A percentile compares a stretch with the other conserved stretches of the same genome.
phyloP scores from a whole-genome alignment of 2,797 vertebrate genomes.

The Nyctibius grandis region DNA sequence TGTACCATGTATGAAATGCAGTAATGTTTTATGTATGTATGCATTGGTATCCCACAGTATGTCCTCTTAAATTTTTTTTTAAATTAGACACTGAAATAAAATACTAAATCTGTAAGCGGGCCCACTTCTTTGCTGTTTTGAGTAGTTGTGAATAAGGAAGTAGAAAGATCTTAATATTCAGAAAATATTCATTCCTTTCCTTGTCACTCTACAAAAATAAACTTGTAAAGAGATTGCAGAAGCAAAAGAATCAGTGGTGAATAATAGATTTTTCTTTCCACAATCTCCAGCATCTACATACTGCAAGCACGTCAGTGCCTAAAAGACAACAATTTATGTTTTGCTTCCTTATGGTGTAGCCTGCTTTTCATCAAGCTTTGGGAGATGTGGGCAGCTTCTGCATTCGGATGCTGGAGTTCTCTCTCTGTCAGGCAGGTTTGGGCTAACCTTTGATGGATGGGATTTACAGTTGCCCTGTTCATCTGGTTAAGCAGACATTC shows the following conservation, averaged over 20 bases:
- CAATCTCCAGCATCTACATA: neutral
- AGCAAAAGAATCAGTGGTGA: slow-evolving; percentile 17
- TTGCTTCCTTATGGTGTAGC: neutral
- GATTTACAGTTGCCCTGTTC: neutral
- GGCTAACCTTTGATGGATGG: neutral
- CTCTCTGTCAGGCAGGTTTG: neutral
- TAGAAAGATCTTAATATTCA: neutral
- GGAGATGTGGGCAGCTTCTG: neutral
- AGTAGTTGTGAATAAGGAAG: neutral
- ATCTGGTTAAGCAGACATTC: neutral
- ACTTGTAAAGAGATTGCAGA: neutral
- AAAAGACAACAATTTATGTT: neutral
- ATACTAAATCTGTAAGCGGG: neutral
- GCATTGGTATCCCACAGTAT: neutral
- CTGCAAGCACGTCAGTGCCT: neutral
- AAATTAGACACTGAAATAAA: neutral
- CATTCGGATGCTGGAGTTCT: neutral
- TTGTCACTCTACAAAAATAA: neutral
- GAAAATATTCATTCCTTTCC: neutral
- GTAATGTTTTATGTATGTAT: neutral
- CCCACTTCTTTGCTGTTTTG: neutral
- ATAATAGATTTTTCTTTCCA: slow-evolving; percentile 30
- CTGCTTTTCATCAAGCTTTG: neutral
- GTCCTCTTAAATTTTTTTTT: neutral
- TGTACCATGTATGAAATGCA: neutral